Conservation (phyloP, 2,888 invertebrate species). For the Eurytoma adleriae region DNA sequence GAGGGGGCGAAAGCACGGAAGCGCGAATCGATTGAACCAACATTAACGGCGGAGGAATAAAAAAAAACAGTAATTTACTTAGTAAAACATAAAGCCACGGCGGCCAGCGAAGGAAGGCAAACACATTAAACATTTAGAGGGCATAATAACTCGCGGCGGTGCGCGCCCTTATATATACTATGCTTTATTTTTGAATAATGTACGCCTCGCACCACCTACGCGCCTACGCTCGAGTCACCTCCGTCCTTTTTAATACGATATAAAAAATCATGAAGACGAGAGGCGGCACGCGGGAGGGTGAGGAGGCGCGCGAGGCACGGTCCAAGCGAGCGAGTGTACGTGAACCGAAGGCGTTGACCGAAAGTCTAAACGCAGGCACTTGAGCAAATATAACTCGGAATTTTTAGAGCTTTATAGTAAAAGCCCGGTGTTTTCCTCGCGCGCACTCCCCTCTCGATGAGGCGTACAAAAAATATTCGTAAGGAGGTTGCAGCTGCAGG, state of each 20-base stretch:
- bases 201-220: too few relatives aligned
- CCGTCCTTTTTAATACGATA: slow-evolving; percentile 20
- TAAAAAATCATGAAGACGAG: slow-evolving; percentile 15
- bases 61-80: slow-evolving; percentile 75
- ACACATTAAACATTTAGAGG: slow-evolving; percentile 76
- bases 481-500: too few relatives aligned
- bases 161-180: slow-evolving; percentile 71
- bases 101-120: slow-evolving; percentile 74
- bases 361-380: slow-evolving; percentile 28
- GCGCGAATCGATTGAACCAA: slow-evolving; percentile 74
- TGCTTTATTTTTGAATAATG: slow-evolving; percentile 70
- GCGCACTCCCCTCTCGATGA: background rate
- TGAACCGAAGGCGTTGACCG: slow-evolving; percentile 29
- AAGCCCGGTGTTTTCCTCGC: slow-evolving; percentile 13
- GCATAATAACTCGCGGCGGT: slow-evolving; percentile 75
- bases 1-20: slow-evolving; percentile 61
- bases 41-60: slow-evolving; percentile 68
- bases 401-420: slow-evolving; percentile 36
- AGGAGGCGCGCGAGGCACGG: too few relatives aligned
- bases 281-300: too few relatives aligned
- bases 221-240: background rate
- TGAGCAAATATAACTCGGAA: slow-evolving; percentile 44
- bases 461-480: slow-evolving; percentile 16
- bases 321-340: background rate
- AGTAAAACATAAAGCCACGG: slow-evolving; percentile 75